Percentiles rank a stretch among this genome's conserved stretches.
Conservation (phyloP, 2,797 vertebrate species). For the Sebastes nivosus region DNA sequence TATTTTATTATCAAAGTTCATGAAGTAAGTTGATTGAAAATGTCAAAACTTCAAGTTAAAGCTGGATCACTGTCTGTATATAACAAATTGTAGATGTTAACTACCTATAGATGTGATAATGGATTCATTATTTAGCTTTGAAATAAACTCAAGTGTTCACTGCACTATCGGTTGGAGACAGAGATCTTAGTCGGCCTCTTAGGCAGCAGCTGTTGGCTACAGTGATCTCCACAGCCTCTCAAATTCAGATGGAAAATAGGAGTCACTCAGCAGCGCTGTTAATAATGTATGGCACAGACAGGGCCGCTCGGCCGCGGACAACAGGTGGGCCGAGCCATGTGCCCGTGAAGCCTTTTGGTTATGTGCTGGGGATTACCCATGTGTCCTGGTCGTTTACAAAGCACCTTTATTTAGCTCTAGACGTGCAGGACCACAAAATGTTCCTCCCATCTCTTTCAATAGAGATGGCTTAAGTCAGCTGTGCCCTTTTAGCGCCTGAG, state of each 20-base stretch:
- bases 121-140: neutral
- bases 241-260: conserved; percentile 81
- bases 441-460: conserved; percentile 31
- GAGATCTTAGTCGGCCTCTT: conserved; percentile 50
- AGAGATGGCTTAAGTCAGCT: conserved; percentile 35
- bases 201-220: conserved; percentile 77
- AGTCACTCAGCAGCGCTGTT: conserved; percentile 74
- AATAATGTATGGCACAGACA: conserved; percentile 81
- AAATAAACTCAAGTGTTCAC: conserved; percentile 2
- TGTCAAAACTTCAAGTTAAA: neutral
- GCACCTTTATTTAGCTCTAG: conserved; percentile 81
- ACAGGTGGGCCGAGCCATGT: conserved; percentile 80
- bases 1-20: neutral
- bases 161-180: conserved; percentile 28
- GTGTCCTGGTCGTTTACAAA: conserved; percentile 80
- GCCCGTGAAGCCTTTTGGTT: conserved; percentile 61
- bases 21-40: neutral
- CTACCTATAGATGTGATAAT: neutral
- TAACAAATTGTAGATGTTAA: neutral
- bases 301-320: conserved; percentile 64
- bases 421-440: conserved; percentile 51
- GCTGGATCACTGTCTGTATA: neutral
- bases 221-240: conserved; percentile 76
- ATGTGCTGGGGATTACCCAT: conserved; percentile 75
- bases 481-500: conserved; percentile 29